Base-by-base conservation (phyloP, 2,113 vertebrate species). In the Oryzias curvinotus region DNA sequence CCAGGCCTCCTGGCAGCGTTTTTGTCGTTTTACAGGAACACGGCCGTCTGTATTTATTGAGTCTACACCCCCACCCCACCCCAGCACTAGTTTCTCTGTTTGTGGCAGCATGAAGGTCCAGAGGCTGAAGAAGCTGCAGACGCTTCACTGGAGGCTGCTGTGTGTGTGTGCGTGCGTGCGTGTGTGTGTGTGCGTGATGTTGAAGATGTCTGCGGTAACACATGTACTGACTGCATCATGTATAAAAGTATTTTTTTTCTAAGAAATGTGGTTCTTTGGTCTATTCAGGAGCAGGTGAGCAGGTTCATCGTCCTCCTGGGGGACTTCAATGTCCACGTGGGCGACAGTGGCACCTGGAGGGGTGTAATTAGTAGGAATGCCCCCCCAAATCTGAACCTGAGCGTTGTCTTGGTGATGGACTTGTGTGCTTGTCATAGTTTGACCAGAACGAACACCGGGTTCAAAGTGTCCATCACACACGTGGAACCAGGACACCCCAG, bases 181-280 rank as follows among this genome's bases (percentile, higher is more conserved):
- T 60, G 21, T 69, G 10, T 67, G 26, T 61, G 69, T 62, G 59
- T 1, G 50, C 19, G 26, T 7, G 52, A 59, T 17, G 43, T 48
- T 28, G 60, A 71, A 49, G 48, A 45, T 67, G 71, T 68, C 53
- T 84, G 59, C 80, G 72, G 79, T 65, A 64, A 78, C 52, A 68
- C 52, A 68, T 87, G 65, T 85, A 81, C 55, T 46, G 43, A 65
- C 77, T 87, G 89, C 89, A 91, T 90, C 87, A 84, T 87, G 80
- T 84, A 91, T 91, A 90, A 92, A 23, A 92, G 28, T 87, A 78
- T 53, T 85, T 88, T 91, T 92, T 91, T 23, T 65, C 77, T 72
- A 80, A 73, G 70, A 86, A 87, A 74, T 65, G 0, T 7, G 26
- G 5, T 69, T 49, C 67, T 23, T 47, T 28, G n/a, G 61, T 25